Base-by-base conservation (phyloP, 2,888 invertebrate genomes). In the Gymnosoma rotundatum region DNA sequence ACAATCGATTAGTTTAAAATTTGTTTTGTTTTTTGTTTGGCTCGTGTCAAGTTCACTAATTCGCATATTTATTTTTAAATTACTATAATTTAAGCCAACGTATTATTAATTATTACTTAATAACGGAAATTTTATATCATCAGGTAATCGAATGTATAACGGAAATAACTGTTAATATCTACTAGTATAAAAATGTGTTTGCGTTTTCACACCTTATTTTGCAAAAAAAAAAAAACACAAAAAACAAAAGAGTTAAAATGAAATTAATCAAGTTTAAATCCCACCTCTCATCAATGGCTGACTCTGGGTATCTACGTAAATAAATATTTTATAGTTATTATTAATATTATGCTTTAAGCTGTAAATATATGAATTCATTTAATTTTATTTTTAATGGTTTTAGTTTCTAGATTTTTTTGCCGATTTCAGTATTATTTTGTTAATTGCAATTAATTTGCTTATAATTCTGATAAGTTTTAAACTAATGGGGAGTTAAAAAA, bases 201-300 rank as follows among this genome's bases (percentile, higher is more conserved):
- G 36, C 56, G n/a, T 58, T 78, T 81, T 82, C 75, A 76, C 76
- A 82, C 75, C 76, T 72, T 42, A 9, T 70, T 64, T 48, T 14
- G 20, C n/a, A 20, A 6, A 32, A 14, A 32, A 25, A 42, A 18
- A 10, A 60, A 50, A n/a, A n/a, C n/a, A 20, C 2, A 32, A 14
- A 32, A 25, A 42, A 18, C 6, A 60, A 50, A 38, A 25, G 54
- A 16, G 9, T 52, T 12, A 20, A 58, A 75, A 48, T 45, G 50
- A 76, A 67, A 78, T 78, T 72, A 83, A 83, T 78, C 70, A 83
- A 78, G 21, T 76, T 52, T 64, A 75, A 81, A 58, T 48, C 56
- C 61, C 69, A 60, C 73, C 67, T 78, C 61, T 72, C 61, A 66
- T 60, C 66, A 48, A 48, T 4, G 48, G 42, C 38, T 72, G 48